Evolutionary conservation across 1,140 invertebrate genomes (phyloP), one percentile per base, ranked within the genome.

Genomic region (Heliconius hewitsoni): DNA sequence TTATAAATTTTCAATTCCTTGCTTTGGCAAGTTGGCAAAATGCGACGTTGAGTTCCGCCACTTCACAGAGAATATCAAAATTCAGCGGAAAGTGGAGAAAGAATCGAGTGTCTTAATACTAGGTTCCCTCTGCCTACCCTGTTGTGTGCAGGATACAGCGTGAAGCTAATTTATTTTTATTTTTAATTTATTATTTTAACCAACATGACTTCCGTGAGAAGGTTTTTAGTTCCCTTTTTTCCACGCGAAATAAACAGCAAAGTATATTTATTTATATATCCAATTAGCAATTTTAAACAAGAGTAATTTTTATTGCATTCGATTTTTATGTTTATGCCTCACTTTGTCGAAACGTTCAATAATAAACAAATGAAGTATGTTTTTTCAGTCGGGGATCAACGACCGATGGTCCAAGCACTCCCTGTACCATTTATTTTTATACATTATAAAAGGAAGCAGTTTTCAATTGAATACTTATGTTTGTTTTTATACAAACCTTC

Each of bases 201-300:
- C 42, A 46, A 46, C 4, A 46, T 46, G 13, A 46, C 13, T 46
- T 46, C 13, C 42, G 42, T 46, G 42, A 46, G 13, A 46, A 46
- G 50, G 6, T 19, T 52, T 19, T 8, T 23, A 23, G 19, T 23
- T 66, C 3, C 23, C 3, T 3, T n/a, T 23, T 57, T 66, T 66
- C 60, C 60, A 11, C 23, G 11, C 23, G 3, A 30, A 30, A 11
- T 66, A 13, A 16, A 23, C 23, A 66, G 13, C 27, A 66, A 60
- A 13, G 60, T 6, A 30, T 66, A 0, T 27, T 66, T 30, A 60
- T 66, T 66, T 66, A 30, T 27, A 66, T 5, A 30, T 66, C 60
- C 60, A 66, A 66, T 66, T 66, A 66, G 60, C 60, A 66, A 66
- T 30, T 66, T 66, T 66, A 66, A 66, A 66, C 60, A 66, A 66